These are phyloP conservation scores for Ptychoptera albimana DNA, from an alignment of 2,888 invertebrate genomes.

Conservation along the genomic window DNA sequence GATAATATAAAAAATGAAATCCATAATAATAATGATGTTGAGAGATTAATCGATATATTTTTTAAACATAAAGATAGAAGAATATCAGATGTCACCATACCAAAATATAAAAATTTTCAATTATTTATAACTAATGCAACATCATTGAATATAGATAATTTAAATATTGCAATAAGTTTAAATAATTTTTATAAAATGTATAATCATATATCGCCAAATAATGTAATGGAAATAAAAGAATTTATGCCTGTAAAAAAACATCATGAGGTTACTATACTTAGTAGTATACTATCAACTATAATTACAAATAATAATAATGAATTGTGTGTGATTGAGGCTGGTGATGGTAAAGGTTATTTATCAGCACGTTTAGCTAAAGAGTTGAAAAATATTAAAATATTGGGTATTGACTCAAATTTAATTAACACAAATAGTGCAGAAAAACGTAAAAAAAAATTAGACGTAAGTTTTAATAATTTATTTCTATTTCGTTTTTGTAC, in stretches of 20 bases:
- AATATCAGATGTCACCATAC: too few relatives aligned
- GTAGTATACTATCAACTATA: conserved; percentile 35
- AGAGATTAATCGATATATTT: conserved; percentile 32
- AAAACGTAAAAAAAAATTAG: conserved; percentile 27
- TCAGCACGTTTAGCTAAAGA: conserved; percentile 57
- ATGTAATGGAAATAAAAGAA: conserved; percentile 37
- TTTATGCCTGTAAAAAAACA: conserved; percentile 69
- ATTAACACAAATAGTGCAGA: conserved; percentile 51
- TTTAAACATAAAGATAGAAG: conserved; percentile 29
- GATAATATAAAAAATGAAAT: conserved; percentile 35
- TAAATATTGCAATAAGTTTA: too few relatives aligned
- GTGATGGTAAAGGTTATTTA: conserved; percentile 80
- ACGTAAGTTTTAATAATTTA: conserved; percentile 15
- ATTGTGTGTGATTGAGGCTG: conserved; percentile 57
- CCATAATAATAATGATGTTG: conserved; percentile 24
- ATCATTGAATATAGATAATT: conserved; percentile 4
- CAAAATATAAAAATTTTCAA: not conserved
- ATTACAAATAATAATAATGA: conserved; percentile 29
- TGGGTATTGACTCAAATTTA: conserved; percentile 65
- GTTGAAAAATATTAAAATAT: conserved; percentile 46
- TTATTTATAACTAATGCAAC: too few relatives aligned
- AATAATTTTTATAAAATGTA: not conserved
- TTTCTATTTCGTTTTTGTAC: not conserved
- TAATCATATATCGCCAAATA: conserved; percentile 12
- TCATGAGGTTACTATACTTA: conserved; percentile 52